A percentile compares a stretch with the other conserved stretches of the same genome.
Evolutionary conservation across 92 coral and sea anemone species (phyloP).

Genomic region (Epizoanthus scotinus): DNA sequence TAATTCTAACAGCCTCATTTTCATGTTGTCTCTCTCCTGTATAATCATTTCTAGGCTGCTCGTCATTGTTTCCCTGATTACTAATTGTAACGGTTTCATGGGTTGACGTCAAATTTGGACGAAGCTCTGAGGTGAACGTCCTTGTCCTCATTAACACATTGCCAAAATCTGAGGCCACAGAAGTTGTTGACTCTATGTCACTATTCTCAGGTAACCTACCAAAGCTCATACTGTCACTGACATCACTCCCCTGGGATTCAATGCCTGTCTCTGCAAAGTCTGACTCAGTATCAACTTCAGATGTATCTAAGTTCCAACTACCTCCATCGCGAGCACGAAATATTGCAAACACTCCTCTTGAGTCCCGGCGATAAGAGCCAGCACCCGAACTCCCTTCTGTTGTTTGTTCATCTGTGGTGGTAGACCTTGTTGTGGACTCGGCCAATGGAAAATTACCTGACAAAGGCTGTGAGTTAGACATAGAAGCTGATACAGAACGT

Average conservation of each 20-base stretch:
- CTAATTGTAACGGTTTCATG: constrained; percentile 34
- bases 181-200: constrained; percentile 16
- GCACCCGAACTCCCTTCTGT: neutral
- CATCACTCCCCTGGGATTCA: constrained; percentile 14
- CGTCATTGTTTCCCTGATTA: neutral
- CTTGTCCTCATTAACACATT: constrained; percentile 33
- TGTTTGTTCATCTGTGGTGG: neutral
- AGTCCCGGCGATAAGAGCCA: constrained; percentile 38
- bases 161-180: constrained; percentile 26
- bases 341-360: constrained; percentile 76
- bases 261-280: constrained; percentile 45
- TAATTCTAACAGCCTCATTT: constrained; percentile 26
- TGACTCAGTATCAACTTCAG: constrained; percentile 55
- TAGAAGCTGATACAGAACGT: neutral
- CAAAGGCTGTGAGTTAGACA: neutral
- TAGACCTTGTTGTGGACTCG: too few relatives aligned
- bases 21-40: neutral
- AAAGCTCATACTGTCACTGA: constrained; percentile 40
- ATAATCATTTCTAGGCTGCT: neutral
- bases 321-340: constrained; percentile 76
- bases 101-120: constrained; percentile 28
- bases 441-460: too few relatives aligned
- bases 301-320: constrained; percentile 70
- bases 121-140: constrained; percentile 36
- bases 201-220: constrained; percentile 16